phyloP scores from a whole-genome alignment of 2,888 invertebrate genomes.

The Melipona beecheii region DNA sequence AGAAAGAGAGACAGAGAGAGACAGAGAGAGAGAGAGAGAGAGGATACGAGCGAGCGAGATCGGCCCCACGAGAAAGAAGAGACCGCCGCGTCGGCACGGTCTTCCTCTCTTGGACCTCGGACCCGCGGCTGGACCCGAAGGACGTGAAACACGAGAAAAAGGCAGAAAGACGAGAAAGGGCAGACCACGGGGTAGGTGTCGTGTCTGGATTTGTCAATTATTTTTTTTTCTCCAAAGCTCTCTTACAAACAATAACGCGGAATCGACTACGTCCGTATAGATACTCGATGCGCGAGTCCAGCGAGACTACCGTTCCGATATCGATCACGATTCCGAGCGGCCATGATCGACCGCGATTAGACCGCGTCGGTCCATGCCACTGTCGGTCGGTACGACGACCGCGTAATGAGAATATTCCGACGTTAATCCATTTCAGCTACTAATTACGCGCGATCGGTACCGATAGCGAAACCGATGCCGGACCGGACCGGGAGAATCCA shows the following conservation, averaged over 20 bases:
- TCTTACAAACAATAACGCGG: neutral
- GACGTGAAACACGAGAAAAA: conserved; percentile 72
- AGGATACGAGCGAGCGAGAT: conserved; percentile 41
- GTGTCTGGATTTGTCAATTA: conserved; percentile 55
- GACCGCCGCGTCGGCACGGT: conserved; percentile 57
- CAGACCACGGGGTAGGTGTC: conserved; percentile 44
- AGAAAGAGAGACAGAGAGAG: conserved; percentile 41
- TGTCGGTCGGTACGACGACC: neutral
- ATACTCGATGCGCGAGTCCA: neutral
- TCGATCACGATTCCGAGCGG: neutral
- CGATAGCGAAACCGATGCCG: conserved; percentile 26
- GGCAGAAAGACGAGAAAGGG: conserved; percentile 65
- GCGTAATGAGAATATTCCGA: conserved; percentile 1
- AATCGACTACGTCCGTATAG: neutral
- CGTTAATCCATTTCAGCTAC: conserved; percentile 13
- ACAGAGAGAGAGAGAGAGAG: conserved; percentile 33
- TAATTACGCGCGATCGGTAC: conserved; percentile 24
- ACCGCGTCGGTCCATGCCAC: neutral
- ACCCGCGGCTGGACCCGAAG: conserved; percentile 67
- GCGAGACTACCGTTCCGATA: neutral
- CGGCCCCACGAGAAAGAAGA: conserved; percentile 48
- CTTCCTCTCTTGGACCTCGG: conserved; percentile 64
- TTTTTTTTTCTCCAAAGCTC: conserved; percentile 12
- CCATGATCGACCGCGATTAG: conserved; percentile 16
- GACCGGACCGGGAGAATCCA: conserved; percentile 13